Percentiles rank a stretch among this genome's conserved stretches.
phyloP scores from a whole-genome alignment of 2,888 invertebrate species.

The Eupithecia exiguata region DNA sequence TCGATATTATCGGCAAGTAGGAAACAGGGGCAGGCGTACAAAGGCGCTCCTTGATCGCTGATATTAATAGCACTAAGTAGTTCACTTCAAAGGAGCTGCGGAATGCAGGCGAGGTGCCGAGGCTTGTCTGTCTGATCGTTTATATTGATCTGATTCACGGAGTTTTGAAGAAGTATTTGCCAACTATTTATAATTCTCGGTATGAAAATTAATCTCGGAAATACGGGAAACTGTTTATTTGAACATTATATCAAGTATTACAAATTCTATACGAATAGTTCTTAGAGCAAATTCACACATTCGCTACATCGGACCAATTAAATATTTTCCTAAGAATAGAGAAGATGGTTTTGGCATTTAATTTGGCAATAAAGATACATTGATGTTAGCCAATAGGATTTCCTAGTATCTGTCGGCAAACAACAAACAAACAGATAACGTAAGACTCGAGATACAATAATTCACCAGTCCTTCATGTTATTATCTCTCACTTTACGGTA shows the following conservation, averaged over 20 bases:
- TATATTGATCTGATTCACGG: slow-evolving; percentile 14
- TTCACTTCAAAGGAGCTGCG: slow-evolving; percentile 47
- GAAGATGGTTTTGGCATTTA: neutral
- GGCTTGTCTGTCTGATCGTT: slow-evolving; percentile 25
- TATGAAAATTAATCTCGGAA: neutral
- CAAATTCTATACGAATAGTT: neutral
- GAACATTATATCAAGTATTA: neutral
- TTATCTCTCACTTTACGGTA: slow-evolving; percentile 15
- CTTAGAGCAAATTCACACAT: neutral
- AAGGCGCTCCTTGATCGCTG: slow-evolving; percentile 36
- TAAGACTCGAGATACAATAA: neutral
- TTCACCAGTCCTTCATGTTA: neutral
- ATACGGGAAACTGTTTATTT: neutral
- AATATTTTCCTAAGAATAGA: neutral
- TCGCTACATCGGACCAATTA: neutral
- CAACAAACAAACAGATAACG: slow-evolving; percentile 1
- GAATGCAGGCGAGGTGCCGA: slow-evolving; percentile 47
- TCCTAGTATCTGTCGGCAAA: neutral
- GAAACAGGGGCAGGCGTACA: slow-evolving; percentile 40
- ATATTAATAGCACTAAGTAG: slow-evolving; percentile 50
- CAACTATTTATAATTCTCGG: neutral
- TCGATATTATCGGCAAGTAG: slow-evolving; percentile 40
- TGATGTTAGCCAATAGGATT: neutral
- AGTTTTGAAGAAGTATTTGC: neutral
- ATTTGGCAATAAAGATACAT: neutral